Percentiles rank a stretch among this genome's conserved stretches.
Evolutionary conservation across 1,140 invertebrate species (phyloP).

Genomic region (Orchesella cincta): DNA sequence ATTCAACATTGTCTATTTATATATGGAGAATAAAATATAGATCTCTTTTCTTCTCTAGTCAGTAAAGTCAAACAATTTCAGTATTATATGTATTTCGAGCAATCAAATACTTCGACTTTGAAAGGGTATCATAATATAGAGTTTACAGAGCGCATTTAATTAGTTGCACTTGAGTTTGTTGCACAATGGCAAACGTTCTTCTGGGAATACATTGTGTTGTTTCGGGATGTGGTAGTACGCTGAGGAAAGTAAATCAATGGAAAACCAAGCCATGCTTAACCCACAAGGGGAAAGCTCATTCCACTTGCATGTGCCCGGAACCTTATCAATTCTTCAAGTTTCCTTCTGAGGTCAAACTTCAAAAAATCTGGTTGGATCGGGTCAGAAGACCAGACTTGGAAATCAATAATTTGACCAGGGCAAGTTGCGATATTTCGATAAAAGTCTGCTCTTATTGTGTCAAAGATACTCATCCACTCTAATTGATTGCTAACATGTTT

Average conservation of each 20-base stretch:
- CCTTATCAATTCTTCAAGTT: slow-evolving; percentile 19
- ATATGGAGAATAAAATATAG: too few relatives aligned
- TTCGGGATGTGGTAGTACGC: background rate
- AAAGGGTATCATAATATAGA: too few relatives aligned
- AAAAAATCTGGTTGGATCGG: slow-evolving; percentile 9
- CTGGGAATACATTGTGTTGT: slow-evolving; percentile 19
- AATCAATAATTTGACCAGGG: slow-evolving; percentile 9
- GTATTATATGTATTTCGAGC: too few relatives aligned
- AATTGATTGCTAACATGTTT: background rate
- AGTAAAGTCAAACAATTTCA: too few relatives aligned
- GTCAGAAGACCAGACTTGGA: slow-evolving; percentile 11
- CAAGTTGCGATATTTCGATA: background rate
- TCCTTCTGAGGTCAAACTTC: slow-evolving; percentile 4
- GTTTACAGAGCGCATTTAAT: too few relatives aligned
- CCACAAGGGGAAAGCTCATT: slow-evolving; percentile 9
- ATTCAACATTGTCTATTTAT: too few relatives aligned
- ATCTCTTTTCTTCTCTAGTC: too few relatives aligned
- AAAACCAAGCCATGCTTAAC: slow-evolving; percentile 1
- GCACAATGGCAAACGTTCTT: slow-evolving; percentile 16
- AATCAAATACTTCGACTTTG: too few relatives aligned
- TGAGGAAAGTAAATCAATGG: slow-evolving; percentile 12
- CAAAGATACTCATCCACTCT: background rate
- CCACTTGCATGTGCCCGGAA: background rate
- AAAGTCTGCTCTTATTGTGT: background rate
- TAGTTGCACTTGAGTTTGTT: too few relatives aligned